A percentile compares a stretch with the other conserved stretches of the same genome.
Evolutionary conservation across 2,888 invertebrate species (phyloP).

Genomic region (Agrochola lota): DNA sequence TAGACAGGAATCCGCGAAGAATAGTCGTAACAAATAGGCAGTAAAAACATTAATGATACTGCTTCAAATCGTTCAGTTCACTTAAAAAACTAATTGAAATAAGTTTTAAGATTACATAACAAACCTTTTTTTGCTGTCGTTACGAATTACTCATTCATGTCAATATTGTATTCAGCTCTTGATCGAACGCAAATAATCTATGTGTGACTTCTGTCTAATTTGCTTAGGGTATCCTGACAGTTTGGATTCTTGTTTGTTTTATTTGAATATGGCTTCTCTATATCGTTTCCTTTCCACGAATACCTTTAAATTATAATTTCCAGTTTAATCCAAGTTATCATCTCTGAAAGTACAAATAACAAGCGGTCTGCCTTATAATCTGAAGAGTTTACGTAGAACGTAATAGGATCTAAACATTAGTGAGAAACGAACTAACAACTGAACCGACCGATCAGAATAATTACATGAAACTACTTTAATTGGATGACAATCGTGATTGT

Average conservation of each 20-base stretch:
- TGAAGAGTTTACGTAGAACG: constrained; percentile 51
- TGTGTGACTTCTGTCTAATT: constrained; percentile 66
- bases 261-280: constrained; percentile 36
- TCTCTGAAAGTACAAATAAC: constrained; percentile 18
- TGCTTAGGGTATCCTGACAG: constrained; percentile 56
- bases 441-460: constrained; percentile 52
- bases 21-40: constrained; percentile 7
- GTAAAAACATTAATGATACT: constrained; percentile 3
- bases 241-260: constrained; percentile 53
- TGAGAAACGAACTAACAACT: constrained; percentile 44
- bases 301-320: constrained; percentile 24
- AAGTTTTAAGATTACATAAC: constrained; percentile 44
- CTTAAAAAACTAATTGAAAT: not conserved
- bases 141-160: constrained; percentile 60
- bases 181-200: constrained; percentile 63
- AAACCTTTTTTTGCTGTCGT: constrained; percentile 46
- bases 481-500: constrained; percentile 66
- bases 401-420: constrained; percentile 47
- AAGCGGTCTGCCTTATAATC: constrained; percentile 15
- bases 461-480: constrained; percentile 64
- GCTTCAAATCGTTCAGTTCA: not conserved
- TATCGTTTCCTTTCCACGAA: constrained; percentile 50
- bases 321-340: not conserved
- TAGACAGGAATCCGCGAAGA: constrained; percentile 26
- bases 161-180: constrained; percentile 63